Conservation (phyloP, 2,888 invertebrate genomes). For the Tipula vernalis region DNA sequence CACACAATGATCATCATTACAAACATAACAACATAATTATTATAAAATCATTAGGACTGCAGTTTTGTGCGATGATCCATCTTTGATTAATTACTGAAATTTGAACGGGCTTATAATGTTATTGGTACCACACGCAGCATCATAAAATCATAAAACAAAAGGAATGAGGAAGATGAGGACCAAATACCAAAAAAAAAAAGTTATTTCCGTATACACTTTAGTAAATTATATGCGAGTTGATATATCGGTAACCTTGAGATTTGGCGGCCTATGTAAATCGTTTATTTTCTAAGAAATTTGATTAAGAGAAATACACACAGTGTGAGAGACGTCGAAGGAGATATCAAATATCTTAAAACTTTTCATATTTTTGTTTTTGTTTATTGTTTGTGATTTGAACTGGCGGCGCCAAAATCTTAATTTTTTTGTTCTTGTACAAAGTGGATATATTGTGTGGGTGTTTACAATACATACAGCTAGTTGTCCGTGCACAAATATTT, state of each 20-base stretch:
- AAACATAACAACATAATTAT: background rate
- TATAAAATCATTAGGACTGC: background rate
- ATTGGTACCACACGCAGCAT: background rate
- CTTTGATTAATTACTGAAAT: background rate
- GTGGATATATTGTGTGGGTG: background rate
- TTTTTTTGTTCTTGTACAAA: background rate
- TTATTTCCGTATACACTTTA: background rate
- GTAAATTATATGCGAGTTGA: background rate
- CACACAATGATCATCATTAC: background rate
- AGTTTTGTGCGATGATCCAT: background rate
- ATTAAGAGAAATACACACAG: background rate
- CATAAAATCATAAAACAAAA: background rate
- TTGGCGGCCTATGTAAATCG: background rate
- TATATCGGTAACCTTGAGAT: background rate
- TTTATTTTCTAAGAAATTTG: background rate
- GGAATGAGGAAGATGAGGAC: background rate
- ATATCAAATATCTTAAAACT: background rate
- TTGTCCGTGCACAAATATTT: background rate
- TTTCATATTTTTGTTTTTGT: background rate
- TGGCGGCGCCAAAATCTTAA: background rate
- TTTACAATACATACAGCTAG: background rate
- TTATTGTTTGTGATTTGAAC: background rate
- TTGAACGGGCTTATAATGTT: background rate
- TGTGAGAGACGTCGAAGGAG: background rate
- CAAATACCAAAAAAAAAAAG: background rate